Evolutionary conservation across 2,797 vertebrate species (phyloP).

Genomic region (Arctocebus calabarensis): DNA sequence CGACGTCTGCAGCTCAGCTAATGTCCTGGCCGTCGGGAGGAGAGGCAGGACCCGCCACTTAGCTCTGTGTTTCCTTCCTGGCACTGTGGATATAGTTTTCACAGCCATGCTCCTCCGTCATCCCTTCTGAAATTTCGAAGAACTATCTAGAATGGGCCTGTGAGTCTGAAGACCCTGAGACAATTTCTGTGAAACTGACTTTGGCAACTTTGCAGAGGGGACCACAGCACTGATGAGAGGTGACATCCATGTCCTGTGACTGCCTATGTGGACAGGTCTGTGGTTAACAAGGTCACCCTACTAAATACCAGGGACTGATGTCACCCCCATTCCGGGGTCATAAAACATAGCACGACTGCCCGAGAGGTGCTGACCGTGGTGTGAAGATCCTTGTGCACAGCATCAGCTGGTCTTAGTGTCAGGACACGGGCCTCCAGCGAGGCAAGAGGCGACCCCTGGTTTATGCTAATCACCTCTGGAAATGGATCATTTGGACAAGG

Average conservation of each 20-base stretch:
- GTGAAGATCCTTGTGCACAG: neutral
- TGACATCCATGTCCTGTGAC: no score
- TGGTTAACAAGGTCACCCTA: neutral
- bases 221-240: fast-evolving
- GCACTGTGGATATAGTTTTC: fast-evolving
- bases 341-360: neutral
- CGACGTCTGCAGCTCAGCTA: neutral
- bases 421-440: fast-evolving
- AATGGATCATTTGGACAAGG: neutral
- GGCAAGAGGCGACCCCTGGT: neutral
- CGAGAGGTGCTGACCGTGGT: fast-evolving
- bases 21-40: fast-evolving
- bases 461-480: neutral
- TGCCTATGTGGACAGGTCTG: neutral
- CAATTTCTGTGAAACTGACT: fast-evolving
- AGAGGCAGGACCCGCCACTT: fast-evolving
- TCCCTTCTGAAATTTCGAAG: fast-evolving
- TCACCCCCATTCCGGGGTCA: no score
- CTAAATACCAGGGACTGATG: neutral
- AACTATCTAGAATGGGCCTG: fast-evolving
- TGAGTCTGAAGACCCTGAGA: fast-evolving
- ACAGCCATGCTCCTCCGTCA: fast-evolving
- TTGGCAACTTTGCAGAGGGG: neutral
- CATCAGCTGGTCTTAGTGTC: fast-evolving
- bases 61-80: neutral